These are phyloP conservation scores for Setophaga kirtlandii DNA, from an alignment of 2,113 vertebrate species.

Conservation along the genomic window DNA sequence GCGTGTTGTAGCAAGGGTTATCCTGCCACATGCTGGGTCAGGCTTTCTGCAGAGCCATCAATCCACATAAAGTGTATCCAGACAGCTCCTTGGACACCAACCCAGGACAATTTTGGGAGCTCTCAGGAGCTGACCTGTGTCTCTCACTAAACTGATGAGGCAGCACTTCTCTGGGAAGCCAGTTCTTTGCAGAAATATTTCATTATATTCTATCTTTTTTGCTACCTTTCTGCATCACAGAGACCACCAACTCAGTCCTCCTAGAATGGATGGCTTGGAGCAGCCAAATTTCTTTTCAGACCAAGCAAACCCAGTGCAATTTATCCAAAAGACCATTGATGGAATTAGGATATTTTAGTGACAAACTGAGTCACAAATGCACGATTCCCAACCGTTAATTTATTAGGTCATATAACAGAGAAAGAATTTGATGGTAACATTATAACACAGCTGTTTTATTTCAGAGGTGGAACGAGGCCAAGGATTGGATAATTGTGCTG, in stretches of 20 bases:
- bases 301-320: background rate
- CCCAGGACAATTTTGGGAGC: background rate
- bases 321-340: slow-evolving; percentile 6
- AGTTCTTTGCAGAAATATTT: background rate
- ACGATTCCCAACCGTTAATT: background rate
- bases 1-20: background rate
- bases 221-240: background rate
- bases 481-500: slow-evolving; percentile 21
- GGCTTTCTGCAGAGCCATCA: background rate
- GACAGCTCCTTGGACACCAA: background rate
- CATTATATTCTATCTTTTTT: background rate
- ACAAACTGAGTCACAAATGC: slow-evolving; percentile 29
- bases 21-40: background rate
- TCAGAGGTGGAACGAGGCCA: slow-evolving; percentile 18
- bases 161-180: background rate
- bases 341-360: slow-evolving; percentile 30
- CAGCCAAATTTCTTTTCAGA: background rate
- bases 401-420: slow-evolving; percentile 45
- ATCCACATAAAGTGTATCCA: background rate
- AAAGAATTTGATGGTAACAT: slow-evolving; percentile 10
- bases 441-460: slow-evolving; percentile 52
- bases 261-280: background rate
- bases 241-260: background rate
- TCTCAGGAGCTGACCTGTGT: background rate
- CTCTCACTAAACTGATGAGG: background rate